These are phyloP conservation scores for Podarcis cretensis DNA, from an alignment of 2,113 vertebrate genomes.

Conservation along the genomic window DNA sequence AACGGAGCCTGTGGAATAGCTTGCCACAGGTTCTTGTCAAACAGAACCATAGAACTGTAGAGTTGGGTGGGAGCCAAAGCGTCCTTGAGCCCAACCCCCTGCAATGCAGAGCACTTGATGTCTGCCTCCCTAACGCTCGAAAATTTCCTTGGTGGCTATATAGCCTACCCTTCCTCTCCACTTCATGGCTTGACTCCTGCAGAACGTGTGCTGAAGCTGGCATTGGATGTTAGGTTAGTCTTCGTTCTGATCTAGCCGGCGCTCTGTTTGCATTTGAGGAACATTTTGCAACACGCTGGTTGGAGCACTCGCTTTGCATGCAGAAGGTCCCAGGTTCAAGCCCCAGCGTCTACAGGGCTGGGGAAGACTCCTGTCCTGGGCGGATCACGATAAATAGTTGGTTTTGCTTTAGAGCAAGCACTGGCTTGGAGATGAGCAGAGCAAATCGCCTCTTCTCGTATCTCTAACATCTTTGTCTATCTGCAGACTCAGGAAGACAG, in stretches of 20 bases:
- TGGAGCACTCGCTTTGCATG: background rate
- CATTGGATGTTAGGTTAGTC: background rate
- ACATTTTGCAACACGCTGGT: background rate
- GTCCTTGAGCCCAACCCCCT: too few relatives aligned
- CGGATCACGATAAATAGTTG: background rate
- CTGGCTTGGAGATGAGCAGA: conserved; percentile 16
- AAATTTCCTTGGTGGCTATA: background rate
- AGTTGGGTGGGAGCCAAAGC: too few relatives aligned
- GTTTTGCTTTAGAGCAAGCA: background rate
- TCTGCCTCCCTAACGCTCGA: too few relatives aligned
- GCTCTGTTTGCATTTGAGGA: background rate
- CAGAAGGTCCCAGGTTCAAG: too few relatives aligned
- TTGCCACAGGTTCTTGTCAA: background rate
- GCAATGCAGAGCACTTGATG: background rate
- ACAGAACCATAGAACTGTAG: background rate
- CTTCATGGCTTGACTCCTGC: background rate
- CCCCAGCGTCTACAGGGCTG: too few relatives aligned
- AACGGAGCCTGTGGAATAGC: background rate
- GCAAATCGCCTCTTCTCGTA: conserved; percentile 27
- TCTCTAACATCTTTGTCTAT: conserved; percentile 62
- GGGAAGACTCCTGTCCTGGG: too few relatives aligned
- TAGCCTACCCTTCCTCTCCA: background rate
- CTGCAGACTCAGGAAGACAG: conserved; percentile 75
- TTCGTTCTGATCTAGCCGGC: background rate
- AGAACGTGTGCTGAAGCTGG: background rate